A percentile compares a stretch with the other conserved stretches of the same genome.
These are phyloP conservation scores for Platysternon megacephalum DNA, from an alignment of 2,113 vertebrate species.

Conservation along the genomic window DNA sequence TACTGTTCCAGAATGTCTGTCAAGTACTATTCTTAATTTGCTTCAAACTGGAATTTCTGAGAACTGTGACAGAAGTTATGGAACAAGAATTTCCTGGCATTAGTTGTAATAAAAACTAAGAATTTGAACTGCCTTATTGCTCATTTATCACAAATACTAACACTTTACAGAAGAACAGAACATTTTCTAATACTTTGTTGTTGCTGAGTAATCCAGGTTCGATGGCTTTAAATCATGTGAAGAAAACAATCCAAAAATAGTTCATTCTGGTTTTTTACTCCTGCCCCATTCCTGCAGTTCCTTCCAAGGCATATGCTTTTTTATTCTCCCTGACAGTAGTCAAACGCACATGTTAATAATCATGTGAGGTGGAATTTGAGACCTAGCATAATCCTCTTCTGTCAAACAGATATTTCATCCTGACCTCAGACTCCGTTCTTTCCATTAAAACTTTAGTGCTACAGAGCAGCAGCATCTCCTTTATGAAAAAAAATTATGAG, in stretches of 20 bases:
- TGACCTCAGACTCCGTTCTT: neutral
- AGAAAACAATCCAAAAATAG: neutral
- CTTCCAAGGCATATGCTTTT: neutral
- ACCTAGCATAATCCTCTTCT: neutral
- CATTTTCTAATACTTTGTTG: neutral
- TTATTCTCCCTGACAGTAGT: neutral
- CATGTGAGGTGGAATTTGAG: neutral
- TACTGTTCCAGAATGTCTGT: accelerated
- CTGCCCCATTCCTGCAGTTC: neutral
- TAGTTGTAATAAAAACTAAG: neutral
- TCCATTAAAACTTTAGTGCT: neutral
- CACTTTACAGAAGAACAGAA: neutral
- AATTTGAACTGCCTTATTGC: neutral
- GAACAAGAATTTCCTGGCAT: neutral
- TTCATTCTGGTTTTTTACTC: neutral
- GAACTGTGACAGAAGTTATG: accelerated
- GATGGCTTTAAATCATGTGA: neutral
- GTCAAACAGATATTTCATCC: neutral
- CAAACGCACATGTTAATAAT: neutral
- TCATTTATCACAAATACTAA: neutral
- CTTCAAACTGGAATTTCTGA: neutral
- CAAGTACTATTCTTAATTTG: neutral
- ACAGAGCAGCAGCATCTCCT: neutral
- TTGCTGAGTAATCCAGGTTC: neutral
- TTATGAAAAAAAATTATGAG: neutral